Base-by-base conservation (phyloP, 2,888 invertebrate species). In the Drosophila melanosoma region DNA sequence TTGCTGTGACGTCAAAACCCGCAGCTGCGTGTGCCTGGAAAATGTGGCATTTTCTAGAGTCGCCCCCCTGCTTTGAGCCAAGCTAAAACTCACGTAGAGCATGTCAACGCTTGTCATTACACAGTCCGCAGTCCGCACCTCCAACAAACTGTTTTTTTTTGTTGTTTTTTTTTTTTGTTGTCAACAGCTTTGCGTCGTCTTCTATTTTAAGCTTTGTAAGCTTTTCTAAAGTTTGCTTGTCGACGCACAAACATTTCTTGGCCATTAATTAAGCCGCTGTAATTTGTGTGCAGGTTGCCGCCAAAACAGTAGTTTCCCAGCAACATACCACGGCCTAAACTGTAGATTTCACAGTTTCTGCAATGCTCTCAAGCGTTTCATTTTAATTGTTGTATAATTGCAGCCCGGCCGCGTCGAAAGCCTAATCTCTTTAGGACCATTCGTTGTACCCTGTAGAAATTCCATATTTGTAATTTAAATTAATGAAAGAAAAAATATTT, bases 301-400 rank as follows among this genome's bases (percentile, higher is more conserved):
- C 40, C 49, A 48, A 45, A 29, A 38, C 52, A 17, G 53, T 35
- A 49, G 48, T 61, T 65, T 26, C 12, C 6, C 4, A 29, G 15
- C n/a, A 11, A 10, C 11, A 40, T 20, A 5, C 40, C 2, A 12
- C 38, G 56, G 20, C 23, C 1, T n/a, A 49, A 42, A 17, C 56
- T 36, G 40, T 48, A 36, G 17, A 36, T 60, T 38, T 60, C 64
- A 38, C 48, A 35, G 8, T 29, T 56, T n/a, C 32, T 32, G 36
- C 35, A n/a, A 36, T 53, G 36, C 29, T 56, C 23, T 54, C 53
- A n/a, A 70, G 66, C 76, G 57, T 76, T 86, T 82, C 69, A 76
- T 78, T 70, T 86, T 88, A 88, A 88, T 85, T 86, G 88, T 79
- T 78, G 74, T 78, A 81, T 88, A 85, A 85, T 85, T 83, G 78